Conservation (phyloP, 2,888 invertebrate genomes). For the Apantesis nais region DNA sequence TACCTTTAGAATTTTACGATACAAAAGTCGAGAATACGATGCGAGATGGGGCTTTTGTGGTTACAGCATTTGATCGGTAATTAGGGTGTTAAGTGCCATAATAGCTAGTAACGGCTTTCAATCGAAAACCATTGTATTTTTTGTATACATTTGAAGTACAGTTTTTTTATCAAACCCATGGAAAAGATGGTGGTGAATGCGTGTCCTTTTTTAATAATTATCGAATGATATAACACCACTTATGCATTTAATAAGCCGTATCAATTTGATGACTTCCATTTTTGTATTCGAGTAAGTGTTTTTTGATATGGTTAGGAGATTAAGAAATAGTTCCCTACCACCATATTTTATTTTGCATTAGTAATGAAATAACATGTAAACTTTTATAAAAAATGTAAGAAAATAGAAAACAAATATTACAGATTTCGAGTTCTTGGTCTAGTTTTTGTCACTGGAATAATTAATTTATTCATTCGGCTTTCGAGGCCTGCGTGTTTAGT, state of each 20-base stretch:
- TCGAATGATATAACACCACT: constrained; percentile 50
- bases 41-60: constrained; percentile 79
- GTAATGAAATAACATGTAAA: background rate
- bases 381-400: background rate
- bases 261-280: background rate
- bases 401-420: background rate
- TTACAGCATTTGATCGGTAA: constrained; percentile 80
- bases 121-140: constrained; percentile 75
- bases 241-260: constrained; percentile 36
- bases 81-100: constrained; percentile 80
- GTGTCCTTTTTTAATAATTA: constrained; percentile 60
- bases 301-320: background rate
- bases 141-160: constrained; percentile 56
- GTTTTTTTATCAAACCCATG: constrained; percentile 60
- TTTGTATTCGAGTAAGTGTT: background rate
- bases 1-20: constrained; percentile 70
- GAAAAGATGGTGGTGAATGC: constrained; percentile 60
- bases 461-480: background rate
- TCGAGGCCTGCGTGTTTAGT: too few species aligned
- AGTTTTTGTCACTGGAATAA: background rate
- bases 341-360: too few species aligned
- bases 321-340: background rate
- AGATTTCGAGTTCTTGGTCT: background rate
- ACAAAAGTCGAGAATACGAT: constrained; percentile 73
- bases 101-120: constrained; percentile 77